These are phyloP conservation scores for Catajapyx aquilonaris DNA, from an alignment of 1,140 invertebrate species.

Conservation along the genomic window DNA sequence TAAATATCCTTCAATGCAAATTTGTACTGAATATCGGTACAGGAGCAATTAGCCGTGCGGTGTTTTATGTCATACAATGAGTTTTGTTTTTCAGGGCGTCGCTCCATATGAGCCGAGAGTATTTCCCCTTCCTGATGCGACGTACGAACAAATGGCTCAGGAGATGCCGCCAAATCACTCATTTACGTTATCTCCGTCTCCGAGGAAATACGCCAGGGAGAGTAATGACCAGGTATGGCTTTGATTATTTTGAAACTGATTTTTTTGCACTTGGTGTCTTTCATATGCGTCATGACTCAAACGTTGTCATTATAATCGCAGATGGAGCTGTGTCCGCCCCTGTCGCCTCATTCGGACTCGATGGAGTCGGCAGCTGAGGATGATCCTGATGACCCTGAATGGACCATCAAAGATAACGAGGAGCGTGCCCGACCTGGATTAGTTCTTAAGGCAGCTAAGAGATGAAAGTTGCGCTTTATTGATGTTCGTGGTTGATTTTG, in stretches of 20 bases:
- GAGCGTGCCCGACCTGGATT: neutral
- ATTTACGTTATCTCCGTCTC: conserved; percentile 9
- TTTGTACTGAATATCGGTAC: too few species aligned
- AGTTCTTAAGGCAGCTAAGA: neutral
- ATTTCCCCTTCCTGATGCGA: conserved; percentile 50
- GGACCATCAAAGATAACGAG: conserved; percentile 26
- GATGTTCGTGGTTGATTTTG: too few species aligned
- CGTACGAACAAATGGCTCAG: conserved; percentile 42
- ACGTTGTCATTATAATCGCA: conserved; percentile 4
- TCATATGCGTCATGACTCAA: conserved; percentile 3
- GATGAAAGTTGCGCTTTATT: neutral
- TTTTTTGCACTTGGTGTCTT: neutral
- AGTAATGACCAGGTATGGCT: conserved; percentile 1
- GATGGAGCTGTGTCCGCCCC: conserved; percentile 14
- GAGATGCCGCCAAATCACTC: conserved; percentile 39
- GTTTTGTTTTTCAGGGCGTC: conserved; percentile 9
- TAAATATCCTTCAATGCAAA: neutral
- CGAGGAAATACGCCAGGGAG: neutral
- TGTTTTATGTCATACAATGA: conserved; percentile 3
- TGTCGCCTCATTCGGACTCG: conserved; percentile 31
- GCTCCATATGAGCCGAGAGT: conserved; percentile 45
- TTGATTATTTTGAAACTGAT: neutral
- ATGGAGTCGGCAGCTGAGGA: conserved; percentile 41
- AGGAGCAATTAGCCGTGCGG: conserved; percentile 1
- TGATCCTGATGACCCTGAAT: conserved; percentile 62